Base-by-base conservation (phyloP, 2,113 vertebrate species). In the Seriola dumerili region DNA sequence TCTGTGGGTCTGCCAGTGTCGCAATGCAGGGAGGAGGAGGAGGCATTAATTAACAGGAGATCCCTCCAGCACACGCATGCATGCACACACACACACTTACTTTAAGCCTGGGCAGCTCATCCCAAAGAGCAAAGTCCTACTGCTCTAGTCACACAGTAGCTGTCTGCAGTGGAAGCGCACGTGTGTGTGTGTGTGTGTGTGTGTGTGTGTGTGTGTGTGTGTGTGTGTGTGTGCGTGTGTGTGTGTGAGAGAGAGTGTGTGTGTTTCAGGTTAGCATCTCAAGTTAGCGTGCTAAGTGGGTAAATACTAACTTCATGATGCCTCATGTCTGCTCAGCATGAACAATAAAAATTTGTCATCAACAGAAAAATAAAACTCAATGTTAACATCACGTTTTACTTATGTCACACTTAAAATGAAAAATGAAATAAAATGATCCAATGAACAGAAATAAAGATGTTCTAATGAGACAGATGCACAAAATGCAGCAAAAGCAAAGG, bases 11-110 rank as follows among this genome's bases (percentile, higher is more conserved):
- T 84, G 84, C 89, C 87, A 92, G 85, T 91, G 93, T 94, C 93
- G 93, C 93, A 94, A 91, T 94, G 93, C 93, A 93, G 93, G 85
- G 84, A 85, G 87, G 85, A 74, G 84, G 67, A 79, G 59, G 74
- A 58, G 52, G 82, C 65, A 81, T 76, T 89, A 88, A 89, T 88
- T 90, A 91, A 81, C 84, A 70, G 85, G 83, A 76, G 81, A 84
- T 72, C 76, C 72, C 82, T 36, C 70, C 21, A 23, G 29, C 40
- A 11, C 40, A 42, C 9, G 8, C 40, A 42, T 8, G 8, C 40
- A 42, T 8, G 8, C 40, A 42, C 40, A 42, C 40, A 72, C 80
- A 77, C 71, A 71, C 42, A 65, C 74, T 23, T 25, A 58, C 32
- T 77, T 34, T 69, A n/a, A 68, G 75, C 25, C 44, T 14, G 21